A percentile compares a stretch with the other conserved stretches of the same genome.
phyloP scores from a whole-genome alignment of 2,113 vertebrate genomes.

The Tenrec ecaudatus region DNA sequence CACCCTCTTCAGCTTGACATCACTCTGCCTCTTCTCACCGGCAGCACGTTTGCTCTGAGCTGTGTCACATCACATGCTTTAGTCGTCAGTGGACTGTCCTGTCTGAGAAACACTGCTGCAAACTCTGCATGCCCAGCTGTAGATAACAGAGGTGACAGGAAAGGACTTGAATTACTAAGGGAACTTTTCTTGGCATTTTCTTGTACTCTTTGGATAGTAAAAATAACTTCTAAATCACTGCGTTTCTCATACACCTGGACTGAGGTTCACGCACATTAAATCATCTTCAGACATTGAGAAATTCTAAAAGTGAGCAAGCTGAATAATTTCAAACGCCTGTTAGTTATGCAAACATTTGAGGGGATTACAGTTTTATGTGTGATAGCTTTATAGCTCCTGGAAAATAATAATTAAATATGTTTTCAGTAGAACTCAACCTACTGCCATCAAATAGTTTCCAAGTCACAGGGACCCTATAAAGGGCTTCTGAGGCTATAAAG shows the following conservation, averaged over 20 bases:
- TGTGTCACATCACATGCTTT: background rate
- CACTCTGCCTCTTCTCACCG: background rate
- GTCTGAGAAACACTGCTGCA: background rate
- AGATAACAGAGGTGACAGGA: background rate
- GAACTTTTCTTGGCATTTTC: background rate
- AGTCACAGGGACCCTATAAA: background rate
- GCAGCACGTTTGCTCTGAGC: background rate
- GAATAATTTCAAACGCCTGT: background rate
- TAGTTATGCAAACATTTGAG: background rate
- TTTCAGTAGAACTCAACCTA: no score
- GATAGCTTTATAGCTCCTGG: background rate
- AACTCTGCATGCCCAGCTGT: background rate
- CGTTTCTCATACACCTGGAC: background rate
- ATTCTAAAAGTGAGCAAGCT: background rate
- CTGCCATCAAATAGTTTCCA: no score
- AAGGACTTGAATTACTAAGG: background rate
- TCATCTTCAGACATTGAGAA: background rate
- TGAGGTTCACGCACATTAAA: background rate
- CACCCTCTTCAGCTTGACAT: background rate
- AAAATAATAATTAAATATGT: background rate
- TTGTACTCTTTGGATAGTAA: background rate
- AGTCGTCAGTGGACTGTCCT: background rate
- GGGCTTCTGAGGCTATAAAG: no score
- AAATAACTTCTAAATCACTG: background rate
- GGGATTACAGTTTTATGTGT: background rate